phyloP scores from a whole-genome alignment of 1,140 invertebrate genomes.

The Thalassaphorura encarpata region DNA sequence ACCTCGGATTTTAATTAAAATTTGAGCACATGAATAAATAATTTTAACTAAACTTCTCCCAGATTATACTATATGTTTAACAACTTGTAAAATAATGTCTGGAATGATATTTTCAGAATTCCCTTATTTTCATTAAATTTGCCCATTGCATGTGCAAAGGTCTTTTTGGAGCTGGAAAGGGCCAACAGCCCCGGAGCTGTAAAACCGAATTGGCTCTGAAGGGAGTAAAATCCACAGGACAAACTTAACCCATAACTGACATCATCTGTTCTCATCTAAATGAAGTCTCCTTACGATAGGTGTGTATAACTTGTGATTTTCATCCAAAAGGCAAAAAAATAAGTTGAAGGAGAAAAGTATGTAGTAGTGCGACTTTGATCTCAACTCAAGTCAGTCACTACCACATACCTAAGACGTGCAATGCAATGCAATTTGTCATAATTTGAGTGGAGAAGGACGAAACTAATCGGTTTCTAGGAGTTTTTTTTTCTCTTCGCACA shows the following conservation, averaged over 20 bases:
- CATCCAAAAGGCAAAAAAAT: not conserved
- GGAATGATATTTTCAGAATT: no score
- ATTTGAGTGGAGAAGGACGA: constrained; percentile 31
- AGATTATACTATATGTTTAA: no score
- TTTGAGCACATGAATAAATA: no score
- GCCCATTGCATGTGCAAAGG: no score
- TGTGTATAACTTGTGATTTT: constrained; percentile 33
- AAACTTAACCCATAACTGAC: constrained; percentile 30
- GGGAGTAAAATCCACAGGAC: not conserved
- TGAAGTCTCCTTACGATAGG: constrained; percentile 32
- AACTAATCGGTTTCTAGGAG: constrained; percentile 29
- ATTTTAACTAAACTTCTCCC: no score
- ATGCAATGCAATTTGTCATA: constrained; percentile 32
- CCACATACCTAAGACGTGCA: not conserved
- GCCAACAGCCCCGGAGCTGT: not conserved
- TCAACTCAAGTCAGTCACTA: constrained; percentile 23
- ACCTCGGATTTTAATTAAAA: no score
- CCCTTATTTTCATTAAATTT: no score
- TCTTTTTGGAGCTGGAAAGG: no score
- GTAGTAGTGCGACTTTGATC: constrained; percentile 9
- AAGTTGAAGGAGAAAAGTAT: not conserved
- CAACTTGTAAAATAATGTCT: no score
- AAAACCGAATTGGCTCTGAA: not conserved
- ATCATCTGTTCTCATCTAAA: constrained; percentile 32
- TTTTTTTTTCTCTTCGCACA: constrained; percentile 26